These are phyloP conservation scores for Pseudolaguvia tuberculata DNA, from an alignment of 2,113 vertebrate genomes.

Conservation along the genomic window DNA sequence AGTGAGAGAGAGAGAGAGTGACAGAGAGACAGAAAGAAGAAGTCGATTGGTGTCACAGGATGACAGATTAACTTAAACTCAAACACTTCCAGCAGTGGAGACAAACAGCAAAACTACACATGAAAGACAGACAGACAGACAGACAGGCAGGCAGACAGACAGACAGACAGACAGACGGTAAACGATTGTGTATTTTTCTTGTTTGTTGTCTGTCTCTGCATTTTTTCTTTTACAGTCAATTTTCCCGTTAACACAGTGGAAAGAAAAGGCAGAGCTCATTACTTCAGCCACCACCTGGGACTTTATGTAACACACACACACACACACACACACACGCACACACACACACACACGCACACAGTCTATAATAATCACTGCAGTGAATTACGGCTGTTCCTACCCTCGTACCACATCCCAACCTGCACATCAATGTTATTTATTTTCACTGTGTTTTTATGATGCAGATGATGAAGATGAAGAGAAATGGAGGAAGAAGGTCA, in stretches of 20 bases:
- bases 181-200: neutral
- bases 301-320: slow-evolving; percentile 52
- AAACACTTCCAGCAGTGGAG: neutral
- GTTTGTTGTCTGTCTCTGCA: slow-evolving; percentile 53
- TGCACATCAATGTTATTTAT: neutral
- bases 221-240: slow-evolving; percentile 67
- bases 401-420: too few relatives aligned
- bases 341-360: neutral
- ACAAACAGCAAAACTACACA: neutral
- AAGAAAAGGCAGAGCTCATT: slow-evolving; percentile 56
- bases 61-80: neutral
- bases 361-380: neutral
- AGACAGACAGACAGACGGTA: too few relatives aligned
- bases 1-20: too few relatives aligned
- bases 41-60: neutral
- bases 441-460: neutral
- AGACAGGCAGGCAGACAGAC: too few relatives aligned
- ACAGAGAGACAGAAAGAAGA: neutral
- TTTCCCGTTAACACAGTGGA: slow-evolving; percentile 58
- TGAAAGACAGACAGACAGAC: neutral
- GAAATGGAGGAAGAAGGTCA: neutral
- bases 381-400: neutral
- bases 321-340: slow-evolving; percentile 30
- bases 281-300: slow-evolving; percentile 52
- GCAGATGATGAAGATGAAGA: neutral